These are phyloP conservation scores for Pseudobourletiella spinata DNA, from an alignment of 1,140 invertebrate species.

Conservation along the genomic window DNA sequence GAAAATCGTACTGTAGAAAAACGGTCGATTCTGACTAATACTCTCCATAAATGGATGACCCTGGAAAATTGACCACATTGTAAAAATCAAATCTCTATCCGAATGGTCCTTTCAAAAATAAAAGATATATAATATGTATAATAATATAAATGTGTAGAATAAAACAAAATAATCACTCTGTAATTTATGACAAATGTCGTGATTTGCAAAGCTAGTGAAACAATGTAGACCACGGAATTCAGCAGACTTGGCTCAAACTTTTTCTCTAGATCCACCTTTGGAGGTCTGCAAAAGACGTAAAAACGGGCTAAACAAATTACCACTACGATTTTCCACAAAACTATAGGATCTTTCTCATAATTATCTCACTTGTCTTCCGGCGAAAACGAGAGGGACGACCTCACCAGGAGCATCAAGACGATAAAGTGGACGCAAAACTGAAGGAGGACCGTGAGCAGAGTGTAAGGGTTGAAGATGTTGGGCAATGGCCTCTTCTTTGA, in stretches of 20 bases:
- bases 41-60: slow-evolving; percentile 98
- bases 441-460: slow-evolving; percentile 83
- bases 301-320: background rate
- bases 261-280: slow-evolving; percentile 64
- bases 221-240: slow-evolving; percentile 97
- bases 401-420: slow-evolving; percentile 81
- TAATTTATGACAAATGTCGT: slow-evolving; percentile 99
- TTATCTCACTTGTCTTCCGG: slow-evolving; percentile 29
- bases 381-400: slow-evolving; percentile 50
- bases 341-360: background rate
- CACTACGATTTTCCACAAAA: background rate
- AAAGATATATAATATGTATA: slow-evolving; percentile 33
- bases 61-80: slow-evolving; percentile 46
- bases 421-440: slow-evolving; percentile 95
- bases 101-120: too few species aligned
- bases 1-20: slow-evolving; percentile 77
- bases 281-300: slow-evolving; percentile 26
- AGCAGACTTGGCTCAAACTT: slow-evolving; percentile 87
- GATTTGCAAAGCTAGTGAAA: slow-evolving; percentile 93
- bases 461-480: slow-evolving; percentile 98
- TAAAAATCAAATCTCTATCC: background rate
- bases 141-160: slow-evolving; percentile 4
- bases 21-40: slow-evolving; percentile 77
- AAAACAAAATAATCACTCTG: slow-evolving; percentile 56
- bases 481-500: slow-evolving; percentile 91